Evolutionary conservation across 2,888 invertebrate species (phyloP).

Genomic region (Byasa hedistus): DNA sequence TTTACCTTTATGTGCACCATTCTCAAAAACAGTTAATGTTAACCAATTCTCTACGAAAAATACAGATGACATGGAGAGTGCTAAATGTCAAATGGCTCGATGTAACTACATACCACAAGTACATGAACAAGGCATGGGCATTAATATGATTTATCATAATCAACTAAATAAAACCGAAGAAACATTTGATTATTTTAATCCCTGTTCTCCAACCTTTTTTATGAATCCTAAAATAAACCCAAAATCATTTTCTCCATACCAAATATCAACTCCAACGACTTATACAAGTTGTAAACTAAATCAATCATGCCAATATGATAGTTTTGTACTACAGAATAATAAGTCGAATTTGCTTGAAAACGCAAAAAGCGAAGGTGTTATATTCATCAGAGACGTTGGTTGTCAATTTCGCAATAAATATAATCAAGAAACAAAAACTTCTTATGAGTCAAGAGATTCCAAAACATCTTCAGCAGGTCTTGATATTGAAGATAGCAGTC

Average conservation of each 20-base stretch:
- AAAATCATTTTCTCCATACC: slow-evolving; percentile 41
- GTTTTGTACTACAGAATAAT: slow-evolving; percentile 39
- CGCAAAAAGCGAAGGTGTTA: slow-evolving; percentile 47
- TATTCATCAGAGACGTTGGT: slow-evolving; percentile 70
- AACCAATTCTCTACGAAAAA: slow-evolving; percentile 43
- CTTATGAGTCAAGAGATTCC: slow-evolving; percentile 36
- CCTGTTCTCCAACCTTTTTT: slow-evolving; percentile 41
- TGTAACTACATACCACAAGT: slow-evolving; percentile 46
- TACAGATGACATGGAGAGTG: slow-evolving; percentile 39
- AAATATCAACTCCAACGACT: slow-evolving; percentile 37
- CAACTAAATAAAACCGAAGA: slow-evolving; percentile 48
- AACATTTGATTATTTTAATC: slow-evolving; percentile 44
- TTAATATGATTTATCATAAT: slow-evolving; percentile 40
- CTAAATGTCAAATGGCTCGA: slow-evolving; percentile 43
- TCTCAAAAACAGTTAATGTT: slow-evolving; percentile 54
- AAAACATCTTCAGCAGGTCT: slow-evolving; percentile 49
- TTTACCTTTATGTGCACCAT: slow-evolving; percentile 64
- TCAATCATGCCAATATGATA: slow-evolving; percentile 64
- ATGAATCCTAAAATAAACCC: slow-evolving; percentile 44
- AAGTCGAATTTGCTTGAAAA: slow-evolving; percentile 21
- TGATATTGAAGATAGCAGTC: slow-evolving; percentile 46
- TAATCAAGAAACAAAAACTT: slow-evolving; percentile 1
- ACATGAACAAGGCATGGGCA: slow-evolving; percentile 46
- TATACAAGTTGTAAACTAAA: slow-evolving; percentile 45
- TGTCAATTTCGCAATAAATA: slow-evolving; percentile 62